Base-by-base conservation (phyloP, 2,113 vertebrate genomes). In the Trichomycterus rosablanca region DNA sequence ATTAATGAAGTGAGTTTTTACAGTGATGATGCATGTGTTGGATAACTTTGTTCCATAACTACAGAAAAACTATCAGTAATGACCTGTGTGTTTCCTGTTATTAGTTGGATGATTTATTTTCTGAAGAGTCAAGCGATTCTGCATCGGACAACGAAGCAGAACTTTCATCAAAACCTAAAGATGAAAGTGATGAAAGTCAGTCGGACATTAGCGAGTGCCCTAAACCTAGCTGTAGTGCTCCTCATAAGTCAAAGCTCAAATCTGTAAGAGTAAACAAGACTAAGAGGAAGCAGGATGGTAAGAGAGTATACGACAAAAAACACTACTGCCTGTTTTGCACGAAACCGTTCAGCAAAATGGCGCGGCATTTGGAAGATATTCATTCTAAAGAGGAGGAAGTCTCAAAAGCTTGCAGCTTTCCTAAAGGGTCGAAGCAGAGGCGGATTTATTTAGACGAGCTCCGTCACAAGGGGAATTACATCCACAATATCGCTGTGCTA, bases 271-370 rank as follows among this genome's bases (percentile, higher is more conserved):
- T 67, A 18, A 67, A 53, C 40, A 59, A 15, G 15, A 59, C 56
- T 1, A 19, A 43, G 39, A 46, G 44, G 18, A 59, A 34, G 1
- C 9, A 40, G 30, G 49, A 59, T 2, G 65, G 65, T 3, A 44
- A 34, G 26, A 49, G 63, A 14, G 24, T 70, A 1, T 70, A 70
- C 22, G 52, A 67, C 12, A 74, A 74, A 42, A 70, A 63, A 15
- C 59, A 70, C 12, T 63, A 70, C 46, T 74, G 72, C 28, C 24
- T 74, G 15, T 74, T 58, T 11, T 74, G 72, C 43, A 32, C 15
- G 1, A 43, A 58, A 49, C 37, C 53, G 5, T 58, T 67, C 30
- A 35, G 46, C 19, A 74, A 74, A 49, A 71, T 74, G 8, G 44
- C 72, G 8, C 43, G 72, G 35, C 72, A 74, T 16, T 48, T 74